Evolutionary conservation across 2,113 vertebrate species (phyloP), one percentile per base, ranked within the genome.

Genomic region (Scomber scombrus): DNA sequence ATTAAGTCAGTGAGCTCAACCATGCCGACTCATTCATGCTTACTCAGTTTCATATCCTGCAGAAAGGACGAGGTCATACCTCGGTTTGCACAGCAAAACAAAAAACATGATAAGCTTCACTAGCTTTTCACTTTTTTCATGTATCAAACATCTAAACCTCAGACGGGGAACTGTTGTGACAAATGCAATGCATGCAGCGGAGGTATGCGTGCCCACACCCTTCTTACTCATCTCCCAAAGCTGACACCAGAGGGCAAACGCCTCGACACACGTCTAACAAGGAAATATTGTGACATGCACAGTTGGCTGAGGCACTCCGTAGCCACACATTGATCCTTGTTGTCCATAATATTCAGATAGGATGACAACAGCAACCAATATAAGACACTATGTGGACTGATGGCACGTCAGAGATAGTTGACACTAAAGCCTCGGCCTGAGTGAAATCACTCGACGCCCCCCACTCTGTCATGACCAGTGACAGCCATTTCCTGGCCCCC

Each of bases 401-500:
- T 51, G 43, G 50, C 69, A 79, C 55, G 81, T 80, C 65, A 61
- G 43, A 40, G 46, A 51, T 52, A 85, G 80, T 81, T 73, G 57
- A 84, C 70, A 73, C 56, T 43, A 51, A 58, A 75, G 29, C 18
- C 58, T 45, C 9, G 21, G 51, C 73, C 58, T 21, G 56, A 74
- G 52, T 67, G 31, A 77, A 79, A 84, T 87, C 84, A 71, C 78
- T 85, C 34, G 12, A 57, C 62, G 0, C 51, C 56, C 34, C 47
- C 15, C 47, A 77, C 81, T 84, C 85, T 45, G 66, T 91, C 88
- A 80, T 29, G 77, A 75, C 74, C 52, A 88, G 3, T 71, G 74
- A 88, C 79, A 85, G 80, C 47, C 49, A 84, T 82, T 91, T 92
- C 87, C 78, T 29, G 40, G 15, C 61, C 57, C 61, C 16, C 18